Percentiles rank a stretch among this genome's conserved stretches.
These are phyloP conservation scores for Tyto alba DNA, from an alignment of 2,113 vertebrate genomes.

Conservation along the genomic window DNA sequence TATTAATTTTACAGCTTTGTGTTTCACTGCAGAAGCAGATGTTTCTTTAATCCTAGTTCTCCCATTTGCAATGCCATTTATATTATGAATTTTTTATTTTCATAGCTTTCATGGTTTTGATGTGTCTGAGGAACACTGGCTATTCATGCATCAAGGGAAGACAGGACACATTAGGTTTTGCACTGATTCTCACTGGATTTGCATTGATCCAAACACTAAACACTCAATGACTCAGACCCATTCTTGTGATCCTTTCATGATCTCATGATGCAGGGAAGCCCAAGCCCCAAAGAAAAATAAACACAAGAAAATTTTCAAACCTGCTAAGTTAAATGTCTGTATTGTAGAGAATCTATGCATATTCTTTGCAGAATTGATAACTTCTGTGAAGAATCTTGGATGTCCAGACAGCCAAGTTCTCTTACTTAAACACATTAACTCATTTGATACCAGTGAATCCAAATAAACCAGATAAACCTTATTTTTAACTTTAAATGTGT, in stretches of 20 bases:
- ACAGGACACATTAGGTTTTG: not conserved
- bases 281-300: not conserved
- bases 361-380: slow-evolving; percentile 10
- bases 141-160: not conserved
- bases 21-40: not conserved
- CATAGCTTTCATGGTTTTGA: not conserved
- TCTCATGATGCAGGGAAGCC: not conserved
- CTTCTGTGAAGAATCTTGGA: not conserved
- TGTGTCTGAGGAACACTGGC: not conserved
- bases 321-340: not conserved
- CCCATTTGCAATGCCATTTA: not conserved
- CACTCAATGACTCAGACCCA: not conserved
- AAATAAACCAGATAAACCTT: not conserved
- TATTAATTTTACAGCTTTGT: not conserved
- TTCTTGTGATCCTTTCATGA: not conserved
- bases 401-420: not conserved
- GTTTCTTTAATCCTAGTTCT: not conserved
- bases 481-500: not conserved
- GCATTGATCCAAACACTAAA: not conserved
- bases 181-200: not conserved
- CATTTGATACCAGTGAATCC: not conserved
- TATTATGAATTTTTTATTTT: not conserved
- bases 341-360: not conserved
- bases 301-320: not conserved
- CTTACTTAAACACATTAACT: slow-evolving; percentile 11